Evolutionary conservation across 1,140 invertebrate genomes (phyloP), one percentile per base, ranked within the genome.

Genomic region (Sesamia nonagrioides): DNA sequence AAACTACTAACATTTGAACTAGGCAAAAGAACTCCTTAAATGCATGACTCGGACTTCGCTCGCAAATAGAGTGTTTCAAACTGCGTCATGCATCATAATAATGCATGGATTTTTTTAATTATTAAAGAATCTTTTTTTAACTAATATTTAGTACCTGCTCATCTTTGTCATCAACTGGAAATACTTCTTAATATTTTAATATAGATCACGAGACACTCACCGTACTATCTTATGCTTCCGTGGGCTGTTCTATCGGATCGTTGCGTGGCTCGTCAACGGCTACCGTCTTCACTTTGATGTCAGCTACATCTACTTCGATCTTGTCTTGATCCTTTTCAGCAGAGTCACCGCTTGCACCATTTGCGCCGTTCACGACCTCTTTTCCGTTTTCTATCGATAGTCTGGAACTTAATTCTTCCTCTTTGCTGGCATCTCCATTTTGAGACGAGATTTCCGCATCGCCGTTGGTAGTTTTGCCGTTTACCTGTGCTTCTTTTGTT

Each of bases 201-300:
- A 77, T n/a, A 79, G 13, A 8, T 56, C 6, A 80, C 37, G 27
- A 73, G 75, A 56, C 56, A 89, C 91, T 89, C 84, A 94, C 91
- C 89, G 86, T 83, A 87, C 80, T 81, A 83, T 82, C 86, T 94
- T 94, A 94, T 89, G 93, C 93, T 91, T 93, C 92, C 83, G 90
- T 91, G 84, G 92, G 87, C 77, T 94, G 93, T 78, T 94, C 93
- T 92, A 92, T 91, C 72, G 88, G 91, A 80, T 92, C 89, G 37
- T 85, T 85, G 68, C 83, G 85, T 8, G 90, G 82, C 68, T 93
- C 92, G 42, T 92, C 92, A 15, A 86, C 85, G 35, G 91, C 71
- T 18, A 94, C 89, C 35, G 88, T 83, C 85, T 94, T 94, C 7
- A 92, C 90, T 87, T 94, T 94, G 60, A 94, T 93, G 37, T 94